Percentiles rank a stretch among this genome's conserved stretches.
Evolutionary conservation across 2,113 vertebrate species (phyloP).

Genomic region (Osmerus mordax): DNA sequence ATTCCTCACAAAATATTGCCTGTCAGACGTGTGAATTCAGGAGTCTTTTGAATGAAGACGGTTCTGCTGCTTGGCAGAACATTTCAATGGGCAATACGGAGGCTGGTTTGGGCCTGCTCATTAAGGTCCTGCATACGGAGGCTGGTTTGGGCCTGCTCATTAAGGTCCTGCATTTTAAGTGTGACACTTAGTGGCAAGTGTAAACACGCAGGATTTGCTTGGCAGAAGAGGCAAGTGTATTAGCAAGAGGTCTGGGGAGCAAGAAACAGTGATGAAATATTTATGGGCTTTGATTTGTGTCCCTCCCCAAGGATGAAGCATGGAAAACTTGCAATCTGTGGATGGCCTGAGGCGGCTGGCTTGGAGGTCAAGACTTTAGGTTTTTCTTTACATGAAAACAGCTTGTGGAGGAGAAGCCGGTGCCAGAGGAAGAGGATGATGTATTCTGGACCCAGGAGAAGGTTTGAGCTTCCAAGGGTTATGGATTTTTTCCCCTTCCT

Average conservation of each 20-base stretch:
- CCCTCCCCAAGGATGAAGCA: constrained; percentile 73
- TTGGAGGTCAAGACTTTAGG: constrained; percentile 80
- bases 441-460: constrained; percentile 69
- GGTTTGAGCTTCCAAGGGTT: constrained; percentile 73
- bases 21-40: constrained; percentile 33
- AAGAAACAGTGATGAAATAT: constrained; percentile 81
- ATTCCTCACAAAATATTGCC: neutral
- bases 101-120: constrained; percentile 42
- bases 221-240: constrained; percentile 53
- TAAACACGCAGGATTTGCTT: constrained; percentile 50
- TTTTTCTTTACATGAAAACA: constrained; percentile 87
- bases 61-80: constrained; percentile 53
- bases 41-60: constrained; percentile 36
- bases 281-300: constrained; percentile 82
- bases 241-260: constrained; percentile 60
- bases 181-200: constrained; percentile 52
- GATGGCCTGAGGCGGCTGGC: constrained; percentile 77
- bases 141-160: constrained; percentile 46
- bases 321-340: constrained; percentile 77
- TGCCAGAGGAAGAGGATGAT: constrained; percentile 63
- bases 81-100: constrained; percentile 49
- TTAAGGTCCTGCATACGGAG: constrained; percentile 50
- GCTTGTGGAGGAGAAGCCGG: constrained; percentile 58
- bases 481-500: constrained; percentile 60
- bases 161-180: constrained; percentile 51